phyloP scores from a whole-genome alignment of 2,888 invertebrate species.

The Cepaea hortensis region DNA sequence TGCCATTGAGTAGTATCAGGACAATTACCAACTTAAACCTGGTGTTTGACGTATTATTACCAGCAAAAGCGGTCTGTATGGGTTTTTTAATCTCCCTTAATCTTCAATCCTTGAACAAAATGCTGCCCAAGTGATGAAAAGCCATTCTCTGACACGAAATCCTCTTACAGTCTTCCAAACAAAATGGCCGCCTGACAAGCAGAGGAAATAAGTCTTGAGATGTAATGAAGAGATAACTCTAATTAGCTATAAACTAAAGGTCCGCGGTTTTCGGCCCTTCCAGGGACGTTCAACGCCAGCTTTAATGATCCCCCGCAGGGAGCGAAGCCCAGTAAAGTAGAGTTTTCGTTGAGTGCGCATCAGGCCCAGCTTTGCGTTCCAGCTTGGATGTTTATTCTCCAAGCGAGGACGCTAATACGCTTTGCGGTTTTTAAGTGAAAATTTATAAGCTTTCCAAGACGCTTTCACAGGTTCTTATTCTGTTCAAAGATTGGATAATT shows the following conservation, averaged over 20 bases:
- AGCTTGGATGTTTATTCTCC: constrained; percentile 18
- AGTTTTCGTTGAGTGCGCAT: constrained; percentile 15
- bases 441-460: constrained; percentile 37
- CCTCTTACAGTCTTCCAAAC: constrained; percentile 36
- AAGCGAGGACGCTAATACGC: constrained; percentile 30
- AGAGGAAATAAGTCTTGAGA: constrained; percentile 40
- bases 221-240: constrained; percentile 45
- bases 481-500: constrained; percentile 6
- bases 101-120: constrained; percentile 27
- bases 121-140: constrained; percentile 25
- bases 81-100: constrained; percentile 24
- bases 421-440: constrained; percentile 36
- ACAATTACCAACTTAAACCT: constrained; percentile 35
- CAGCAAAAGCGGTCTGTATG: constrained; percentile 14
- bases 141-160: constrained; percentile 12
- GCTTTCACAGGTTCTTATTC: background rate
- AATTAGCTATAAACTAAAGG: constrained; percentile 48
- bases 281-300: constrained; percentile 27
- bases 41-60: constrained; percentile 29
- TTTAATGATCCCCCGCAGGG: constrained; percentile 33
- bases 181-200: constrained; percentile 19
- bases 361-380: constrained; percentile 6
- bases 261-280: constrained; percentile 18
- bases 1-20: background rate
- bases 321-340: constrained; percentile 39